Base-by-base conservation (phyloP, 2,888 invertebrate species). In the Idaea biselata region DNA sequence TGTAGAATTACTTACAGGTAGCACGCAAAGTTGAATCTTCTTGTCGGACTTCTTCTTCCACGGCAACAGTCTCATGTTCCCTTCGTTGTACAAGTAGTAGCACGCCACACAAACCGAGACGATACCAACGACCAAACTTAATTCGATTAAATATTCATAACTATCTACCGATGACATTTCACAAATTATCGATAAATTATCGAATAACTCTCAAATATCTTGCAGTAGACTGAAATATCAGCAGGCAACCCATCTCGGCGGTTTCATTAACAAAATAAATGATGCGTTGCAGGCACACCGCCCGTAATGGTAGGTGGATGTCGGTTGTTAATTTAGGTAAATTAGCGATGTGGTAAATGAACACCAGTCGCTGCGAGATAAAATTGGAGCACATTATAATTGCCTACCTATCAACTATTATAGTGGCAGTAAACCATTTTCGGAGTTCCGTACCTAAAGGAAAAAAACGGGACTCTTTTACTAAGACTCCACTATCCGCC, bases 261-360 rank as follows among this genome's bases (percentile, higher is more conserved):
- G 17, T 18, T 56, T 18, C 55, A 55, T 11, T 17, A 18, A 56
- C 18, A 18, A 56, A 56, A 56, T 56, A 56, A 56, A 17, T 56
- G 56, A 18, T 18, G 18, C 56, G 18, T 18, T 18, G 16, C 16
- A 56, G 14, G 17, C 18, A 56, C 56, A 17, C 18, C 56, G 56
- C 8, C 5, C 8, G 18, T 18, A 18, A 17, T 18, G 18, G 14
- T 56, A 18, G 58, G 60, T 25, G 33, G 60, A 64, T 54, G 65
- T 65, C 68, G 70, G 64, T 64, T 77, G 77, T 68, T 73, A 76
- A 76, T 76, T 76, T 72, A 66, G 68, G 63, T 67, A 67, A 69
- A 72, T 72, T 72, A 72, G 63, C 71, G 63, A 61, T 67, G 53
- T 66, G 68, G 58, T 71, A 64, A 60, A 65, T 72, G 68, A 74